These are phyloP conservation scores for Salticus scenicus DNA, from an alignment of 2,888 invertebrate genomes.

Conservation along the genomic window DNA sequence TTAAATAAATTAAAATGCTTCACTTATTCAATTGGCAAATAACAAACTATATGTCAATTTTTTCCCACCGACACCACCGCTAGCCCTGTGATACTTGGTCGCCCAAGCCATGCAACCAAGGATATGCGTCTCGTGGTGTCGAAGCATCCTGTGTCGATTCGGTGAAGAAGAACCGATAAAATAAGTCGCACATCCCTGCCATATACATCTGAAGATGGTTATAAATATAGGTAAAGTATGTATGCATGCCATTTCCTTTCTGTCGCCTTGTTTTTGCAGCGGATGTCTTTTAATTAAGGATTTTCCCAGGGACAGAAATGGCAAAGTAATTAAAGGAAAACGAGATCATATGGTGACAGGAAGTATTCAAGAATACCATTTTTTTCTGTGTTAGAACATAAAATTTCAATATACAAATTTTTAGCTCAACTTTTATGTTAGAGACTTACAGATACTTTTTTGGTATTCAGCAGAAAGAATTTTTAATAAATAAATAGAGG, in stretches of 20 bases:
- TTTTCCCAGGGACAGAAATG: not conserved
- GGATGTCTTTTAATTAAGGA: slow-evolving; percentile 45
- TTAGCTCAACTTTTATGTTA: too few species aligned
- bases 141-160: slow-evolving; percentile 48
- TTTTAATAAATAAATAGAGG: too few species aligned
- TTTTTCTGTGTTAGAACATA: too few species aligned
- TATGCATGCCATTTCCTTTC: not conserved
- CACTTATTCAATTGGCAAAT: slow-evolving; percentile 10
- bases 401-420: too few species aligned
- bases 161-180: slow-evolving; percentile 46
- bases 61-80: slow-evolving; percentile 31
- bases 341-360: slow-evolving; percentile 24
- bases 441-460: too few species aligned
- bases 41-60: slow-evolving; percentile 1
- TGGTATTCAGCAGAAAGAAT: too few species aligned
- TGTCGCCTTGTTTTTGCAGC: slow-evolving; percentile 22
- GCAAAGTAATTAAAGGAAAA: not conserved
- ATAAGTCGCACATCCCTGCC: slow-evolving; percentile 1
- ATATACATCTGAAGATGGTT: not conserved
- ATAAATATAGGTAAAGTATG: slow-evolving; percentile 19
- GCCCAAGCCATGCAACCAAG: slow-evolving; percentile 42
- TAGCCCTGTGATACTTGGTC: slow-evolving; percentile 34
- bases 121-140: slow-evolving; percentile 30
- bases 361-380: too few species aligned
- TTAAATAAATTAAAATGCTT: too few species aligned